These are phyloP conservation scores for Merluccius polli DNA, from an alignment of 2,797 vertebrate species.

Conservation along the genomic window DNA sequence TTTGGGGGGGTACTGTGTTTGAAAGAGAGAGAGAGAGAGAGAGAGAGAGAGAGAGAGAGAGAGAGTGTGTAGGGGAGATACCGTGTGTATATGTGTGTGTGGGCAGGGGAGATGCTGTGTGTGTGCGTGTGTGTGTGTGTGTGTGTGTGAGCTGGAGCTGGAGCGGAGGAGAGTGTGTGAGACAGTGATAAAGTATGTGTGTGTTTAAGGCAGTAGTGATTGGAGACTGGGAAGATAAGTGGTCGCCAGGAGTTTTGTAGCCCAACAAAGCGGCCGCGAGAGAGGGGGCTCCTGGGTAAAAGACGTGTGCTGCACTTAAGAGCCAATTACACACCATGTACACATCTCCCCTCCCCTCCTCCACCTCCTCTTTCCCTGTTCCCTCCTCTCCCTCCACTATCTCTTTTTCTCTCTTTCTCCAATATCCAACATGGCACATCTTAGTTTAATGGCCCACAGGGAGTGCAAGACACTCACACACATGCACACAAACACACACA, in stretches of 20 bases:
- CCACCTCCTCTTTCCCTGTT: slow-evolving; percentile 45
- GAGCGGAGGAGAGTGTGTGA: neutral
- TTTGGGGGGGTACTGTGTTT: neutral
- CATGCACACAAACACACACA: neutral
- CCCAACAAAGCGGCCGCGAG: slow-evolving; percentile 48
- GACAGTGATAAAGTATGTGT: slow-evolving; percentile 49
- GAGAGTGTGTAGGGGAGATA: too few relatives aligned
- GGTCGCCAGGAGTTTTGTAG: slow-evolving; percentile 55
- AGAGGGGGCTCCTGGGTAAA: slow-evolving; percentile 62
- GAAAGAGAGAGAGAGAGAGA: neutral
- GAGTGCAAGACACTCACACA: slow-evolving; percentile 19
- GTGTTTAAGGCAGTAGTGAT: slow-evolving; percentile 58
- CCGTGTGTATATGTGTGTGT: slow-evolving; percentile 8
- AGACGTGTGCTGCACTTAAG: slow-evolving; percentile 70
- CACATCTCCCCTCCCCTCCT: slow-evolving; percentile 46
- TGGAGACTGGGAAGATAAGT: slow-evolving; percentile 61
- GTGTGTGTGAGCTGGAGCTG: slow-evolving; percentile 4
- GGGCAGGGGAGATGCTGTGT: neutral
- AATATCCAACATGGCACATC: slow-evolving; percentile 63
- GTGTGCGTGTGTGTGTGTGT: neutral
- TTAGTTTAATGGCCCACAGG: slow-evolving; percentile 65
- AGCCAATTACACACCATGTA: slow-evolving; percentile 72
- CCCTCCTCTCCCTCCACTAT: slow-evolving; percentile 22
- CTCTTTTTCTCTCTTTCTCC: slow-evolving; percentile 40
- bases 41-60: neutral